Evolutionary conservation across 2,888 invertebrate species (phyloP).

Genomic region (Periphyllus acericola): DNA sequence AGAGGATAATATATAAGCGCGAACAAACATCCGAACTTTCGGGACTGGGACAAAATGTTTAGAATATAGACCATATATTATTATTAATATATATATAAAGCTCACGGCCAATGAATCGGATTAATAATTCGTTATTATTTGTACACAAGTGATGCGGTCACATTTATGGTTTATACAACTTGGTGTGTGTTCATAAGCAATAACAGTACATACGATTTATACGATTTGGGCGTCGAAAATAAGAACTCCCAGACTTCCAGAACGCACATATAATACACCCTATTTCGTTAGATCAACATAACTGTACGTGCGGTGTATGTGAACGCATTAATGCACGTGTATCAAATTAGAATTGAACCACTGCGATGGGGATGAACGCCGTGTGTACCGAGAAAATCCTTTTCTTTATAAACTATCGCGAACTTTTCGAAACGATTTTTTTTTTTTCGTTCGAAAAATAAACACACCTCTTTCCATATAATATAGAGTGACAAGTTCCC

Average conservation of each 20-base stretch:
- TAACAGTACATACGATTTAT: neutral
- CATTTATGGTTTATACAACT: neutral
- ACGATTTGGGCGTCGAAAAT: neutral
- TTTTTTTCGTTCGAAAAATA: neutral
- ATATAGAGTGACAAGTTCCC: neutral
- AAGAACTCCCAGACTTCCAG: neutral
- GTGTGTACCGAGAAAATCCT: neutral
- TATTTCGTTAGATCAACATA: neutral
- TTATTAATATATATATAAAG: neutral
- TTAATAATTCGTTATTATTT: conserved; percentile 31
- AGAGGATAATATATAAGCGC: neutral
- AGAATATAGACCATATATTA: neutral
- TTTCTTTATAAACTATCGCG: neutral
- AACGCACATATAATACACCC: neutral
- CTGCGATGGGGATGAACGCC: neutral
- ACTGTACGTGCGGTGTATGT: neutral
- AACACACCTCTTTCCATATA: neutral
- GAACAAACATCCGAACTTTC: conserved; percentile 37
- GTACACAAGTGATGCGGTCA: neutral
- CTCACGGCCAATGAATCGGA: conserved; percentile 5
- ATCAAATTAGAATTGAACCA: conserved; percentile 1
- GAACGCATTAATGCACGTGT: neutral
- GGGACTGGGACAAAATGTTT: neutral
- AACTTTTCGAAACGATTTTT: neutral
- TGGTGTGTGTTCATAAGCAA: neutral